Evolutionary conservation across 2,888 invertebrate species (phyloP), one percentile per base, ranked within the genome.

Genomic region (Bugulina stolonifera): DNA sequence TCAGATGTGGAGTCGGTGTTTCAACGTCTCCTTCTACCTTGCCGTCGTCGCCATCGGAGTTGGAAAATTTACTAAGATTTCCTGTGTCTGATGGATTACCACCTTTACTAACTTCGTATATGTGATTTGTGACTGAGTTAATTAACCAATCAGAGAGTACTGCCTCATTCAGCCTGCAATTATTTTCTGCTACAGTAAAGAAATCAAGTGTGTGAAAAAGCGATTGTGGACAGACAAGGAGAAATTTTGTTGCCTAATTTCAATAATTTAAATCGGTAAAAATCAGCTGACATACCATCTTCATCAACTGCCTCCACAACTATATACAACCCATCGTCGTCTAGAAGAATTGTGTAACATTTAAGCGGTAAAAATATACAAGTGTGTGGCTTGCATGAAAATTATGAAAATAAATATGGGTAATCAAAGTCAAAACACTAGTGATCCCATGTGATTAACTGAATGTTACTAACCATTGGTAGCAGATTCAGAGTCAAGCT

Each of bases 101-200:
- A 3, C 57, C 57, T n/a, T 25, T 18, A 57, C 57, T 57, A 23
- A 57, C 57, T n/a, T 18, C 57, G 57, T 57, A 57, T n/a, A 25
- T 57, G 23, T 57, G 57, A 18, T 57, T 18, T 25, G 14, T 5
- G 14, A 25, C 14, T n/a, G 23, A 23, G 23, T 64, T 34, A 64
- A 29, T 32, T 10, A 32, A 27, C 64, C 64, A 64, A 64, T 64
- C 64, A 34, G 64, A 27, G 10, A 64, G 34, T n/a, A 14, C 10
- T 2, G 32, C 29, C 64, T 64, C 64, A 32, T 34, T 64, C 14
- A 27, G 29, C 32, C 32, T 32, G n/a, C 64, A 10, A 64, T 5
- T 18, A 5, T 25, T 22, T 22, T 57, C 14, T 22, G 57, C 57
- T 27, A 10, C 23, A 57, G 57, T 27, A 25, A 57, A 57, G 14